Percentiles rank a stretch among this genome's conserved stretches.
Evolutionary conservation across 2,113 vertebrate species (phyloP).

Genomic region (Ammodytes marinus): DNA sequence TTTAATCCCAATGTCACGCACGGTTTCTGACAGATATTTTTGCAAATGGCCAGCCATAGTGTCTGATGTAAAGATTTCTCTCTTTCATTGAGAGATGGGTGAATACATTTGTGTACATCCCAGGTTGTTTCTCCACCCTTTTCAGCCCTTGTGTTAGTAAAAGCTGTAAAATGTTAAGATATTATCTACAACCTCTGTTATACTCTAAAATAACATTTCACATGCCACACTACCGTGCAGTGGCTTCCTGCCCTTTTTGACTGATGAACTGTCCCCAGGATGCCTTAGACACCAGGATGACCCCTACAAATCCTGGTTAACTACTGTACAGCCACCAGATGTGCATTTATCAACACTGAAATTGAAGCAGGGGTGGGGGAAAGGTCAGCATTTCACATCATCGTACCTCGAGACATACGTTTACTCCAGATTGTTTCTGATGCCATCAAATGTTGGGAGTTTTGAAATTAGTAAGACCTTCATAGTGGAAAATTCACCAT

Average conservation of each 20-base stretch:
- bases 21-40: conserved; percentile 36
- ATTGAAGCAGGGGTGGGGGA: conserved; percentile 17
- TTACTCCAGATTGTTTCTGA: conserved; percentile 51
- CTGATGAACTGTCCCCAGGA: conserved; percentile 71
- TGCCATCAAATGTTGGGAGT: conserved; percentile 50
- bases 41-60: conserved; percentile 8
- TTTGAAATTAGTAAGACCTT: conserved; percentile 57
- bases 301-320: conserved; percentile 54
- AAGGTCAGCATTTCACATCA: conserved; percentile 77
- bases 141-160: conserved; percentile 1
- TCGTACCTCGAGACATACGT: conserved; percentile 74
- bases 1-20: not conserved
- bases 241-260: conserved; percentile 60
- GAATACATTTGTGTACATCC: conserved; percentile 31
- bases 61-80: conserved; percentile 46
- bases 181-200: conserved; percentile 17
- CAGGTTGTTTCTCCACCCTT: conserved; percentile 12
- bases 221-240: conserved; percentile 54
- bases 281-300: conserved; percentile 75
- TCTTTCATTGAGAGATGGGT: conserved; percentile 50
- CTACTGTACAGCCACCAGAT: conserved; percentile 70
- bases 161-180: conserved; percentile 18
- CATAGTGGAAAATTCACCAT: conserved; percentile 23
- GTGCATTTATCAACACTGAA: conserved; percentile 75
- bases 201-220: conserved; percentile 67